A percentile compares a stretch with the other conserved stretches of the same genome.
phyloP scores from a whole-genome alignment of 2,888 invertebrate species.

The Pterostichus madidus region DNA sequence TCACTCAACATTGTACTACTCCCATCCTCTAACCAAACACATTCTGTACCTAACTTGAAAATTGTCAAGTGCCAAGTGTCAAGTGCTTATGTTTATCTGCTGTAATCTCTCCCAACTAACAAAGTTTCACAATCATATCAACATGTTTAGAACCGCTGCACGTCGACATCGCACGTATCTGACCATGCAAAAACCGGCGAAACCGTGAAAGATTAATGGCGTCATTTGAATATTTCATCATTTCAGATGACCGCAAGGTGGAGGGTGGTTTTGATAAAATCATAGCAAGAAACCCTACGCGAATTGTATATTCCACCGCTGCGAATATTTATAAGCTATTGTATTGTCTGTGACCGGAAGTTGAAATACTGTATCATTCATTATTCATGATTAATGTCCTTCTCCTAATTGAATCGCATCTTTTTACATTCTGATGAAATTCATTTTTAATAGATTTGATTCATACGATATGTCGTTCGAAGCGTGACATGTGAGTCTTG shows the following conservation, averaged over 20 bases:
- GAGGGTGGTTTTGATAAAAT: slow-evolving; percentile 64
- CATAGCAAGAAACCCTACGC: slow-evolving; percentile 47
- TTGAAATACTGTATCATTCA: too few relatives aligned
- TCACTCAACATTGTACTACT: slow-evolving; percentile 68
- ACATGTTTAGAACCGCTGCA: slow-evolving; percentile 19
- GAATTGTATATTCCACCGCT: slow-evolving; percentile 52
- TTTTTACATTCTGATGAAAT: too few relatives aligned
- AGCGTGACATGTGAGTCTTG: background rate
- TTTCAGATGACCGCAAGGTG: slow-evolving; percentile 65
- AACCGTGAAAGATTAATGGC: slow-evolving; percentile 76
- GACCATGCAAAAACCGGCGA: slow-evolving; percentile 75
- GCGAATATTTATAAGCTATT: slow-evolving; percentile 50
- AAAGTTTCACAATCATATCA: background rate
- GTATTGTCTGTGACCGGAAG: background rate
- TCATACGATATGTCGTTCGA: too few relatives aligned
- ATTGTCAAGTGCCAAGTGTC: too few relatives aligned
- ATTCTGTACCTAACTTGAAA: too few relatives aligned
- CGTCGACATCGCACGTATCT: slow-evolving; percentile 71
- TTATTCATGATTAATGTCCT: too few relatives aligned
- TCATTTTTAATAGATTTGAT: too few relatives aligned
- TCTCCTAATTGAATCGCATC: too few relatives aligned
- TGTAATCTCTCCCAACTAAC: too few relatives aligned
- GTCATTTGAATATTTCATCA: slow-evolving; percentile 76
- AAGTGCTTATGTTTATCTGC: too few relatives aligned
- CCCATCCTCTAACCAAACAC: background rate